Percentiles rank a stretch among this genome's conserved stretches.
Conservation (phyloP, 2,888 invertebrate species). For the Pherbina coryleti region DNA sequence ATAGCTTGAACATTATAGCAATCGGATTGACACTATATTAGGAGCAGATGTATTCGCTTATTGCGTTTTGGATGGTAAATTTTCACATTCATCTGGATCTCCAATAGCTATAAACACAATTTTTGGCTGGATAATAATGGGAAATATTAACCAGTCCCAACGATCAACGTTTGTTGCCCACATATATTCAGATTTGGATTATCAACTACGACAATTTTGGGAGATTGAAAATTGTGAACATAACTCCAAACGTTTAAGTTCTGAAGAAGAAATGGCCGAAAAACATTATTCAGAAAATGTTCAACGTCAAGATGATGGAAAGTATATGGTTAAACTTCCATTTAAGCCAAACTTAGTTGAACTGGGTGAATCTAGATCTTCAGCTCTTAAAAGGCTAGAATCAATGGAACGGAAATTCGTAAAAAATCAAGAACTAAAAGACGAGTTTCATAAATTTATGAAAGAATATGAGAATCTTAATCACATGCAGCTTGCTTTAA, state of each 20-base stretch:
- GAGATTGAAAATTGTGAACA: constrained; percentile 38
- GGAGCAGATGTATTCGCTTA: too few relatives aligned
- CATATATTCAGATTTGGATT: constrained; percentile 16
- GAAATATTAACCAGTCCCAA: too few relatives aligned
- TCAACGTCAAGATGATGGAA: constrained; percentile 16
- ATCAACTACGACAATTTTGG: constrained; percentile 43
- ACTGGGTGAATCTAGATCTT: constrained; percentile 31
- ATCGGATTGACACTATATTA: too few relatives aligned
- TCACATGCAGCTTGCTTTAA: neutral
- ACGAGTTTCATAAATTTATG: too few relatives aligned
- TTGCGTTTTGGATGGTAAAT: too few relatives aligned
- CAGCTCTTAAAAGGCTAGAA: constrained; percentile 23
- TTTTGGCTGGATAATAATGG: too few relatives aligned
- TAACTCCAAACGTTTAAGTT: constrained; percentile 15
- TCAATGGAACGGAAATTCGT: constrained; percentile 38
- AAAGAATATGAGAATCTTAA: too few relatives aligned
- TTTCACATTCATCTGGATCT: too few relatives aligned
- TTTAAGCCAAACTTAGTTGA: constrained; percentile 17
- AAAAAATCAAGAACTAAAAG: neutral
- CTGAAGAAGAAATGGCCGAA: constrained; percentile 42
- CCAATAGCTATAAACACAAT: too few relatives aligned
- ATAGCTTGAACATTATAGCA: too few relatives aligned
- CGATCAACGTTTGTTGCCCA: constrained; percentile 7
- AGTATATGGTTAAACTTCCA: constrained; percentile 40
- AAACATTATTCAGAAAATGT: constrained; percentile 29